Conservation (phyloP, 1,140 invertebrate species). For the Drosophila murphyi region DNA sequence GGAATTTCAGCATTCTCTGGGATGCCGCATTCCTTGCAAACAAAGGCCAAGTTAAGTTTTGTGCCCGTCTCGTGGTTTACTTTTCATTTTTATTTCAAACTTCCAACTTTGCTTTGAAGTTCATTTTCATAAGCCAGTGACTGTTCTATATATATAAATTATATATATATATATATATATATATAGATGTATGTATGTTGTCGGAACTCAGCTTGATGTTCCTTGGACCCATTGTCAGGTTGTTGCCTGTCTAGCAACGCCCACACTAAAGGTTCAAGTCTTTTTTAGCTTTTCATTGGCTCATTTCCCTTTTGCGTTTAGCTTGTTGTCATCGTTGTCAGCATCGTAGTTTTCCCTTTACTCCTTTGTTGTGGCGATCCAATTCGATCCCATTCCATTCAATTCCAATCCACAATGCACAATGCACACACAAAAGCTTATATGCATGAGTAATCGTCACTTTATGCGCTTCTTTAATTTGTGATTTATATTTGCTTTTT, state of each 20-base stretch:
- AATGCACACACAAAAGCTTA: neutral
- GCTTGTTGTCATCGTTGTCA: constrained; percentile 33
- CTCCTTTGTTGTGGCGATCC: constrained; percentile 24
- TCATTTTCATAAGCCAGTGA: constrained; percentile 36
- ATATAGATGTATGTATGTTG: neutral
- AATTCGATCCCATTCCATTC: neutral
- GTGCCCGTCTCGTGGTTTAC: constrained; percentile 56
- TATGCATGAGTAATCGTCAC: constrained; percentile 42
- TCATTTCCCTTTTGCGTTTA: constrained; percentile 59
- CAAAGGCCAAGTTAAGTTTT: constrained; percentile 48
- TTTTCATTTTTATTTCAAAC: constrained; percentile 50
- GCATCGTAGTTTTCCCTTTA: constrained; percentile 44
- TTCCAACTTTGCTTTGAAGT: constrained; percentile 46
- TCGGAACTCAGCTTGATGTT: constrained; percentile 20
- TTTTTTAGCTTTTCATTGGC: constrained; percentile 50
- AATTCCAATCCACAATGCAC: neutral
- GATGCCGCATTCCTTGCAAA: constrained; percentile 35
- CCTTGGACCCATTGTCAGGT: constrained; percentile 67
- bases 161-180: neutral
- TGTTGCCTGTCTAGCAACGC: constrained; percentile 73
- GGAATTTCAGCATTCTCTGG: constrained; percentile 44
- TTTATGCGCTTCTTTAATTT: constrained; percentile 42
- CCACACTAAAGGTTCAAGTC: constrained; percentile 55
- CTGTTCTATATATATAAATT: neutral
- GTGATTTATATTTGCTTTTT: constrained; percentile 50